Evolutionary conservation across 2,113 vertebrate genomes (phyloP).

Genomic region (Calyptommatus sinebrachiatus): DNA sequence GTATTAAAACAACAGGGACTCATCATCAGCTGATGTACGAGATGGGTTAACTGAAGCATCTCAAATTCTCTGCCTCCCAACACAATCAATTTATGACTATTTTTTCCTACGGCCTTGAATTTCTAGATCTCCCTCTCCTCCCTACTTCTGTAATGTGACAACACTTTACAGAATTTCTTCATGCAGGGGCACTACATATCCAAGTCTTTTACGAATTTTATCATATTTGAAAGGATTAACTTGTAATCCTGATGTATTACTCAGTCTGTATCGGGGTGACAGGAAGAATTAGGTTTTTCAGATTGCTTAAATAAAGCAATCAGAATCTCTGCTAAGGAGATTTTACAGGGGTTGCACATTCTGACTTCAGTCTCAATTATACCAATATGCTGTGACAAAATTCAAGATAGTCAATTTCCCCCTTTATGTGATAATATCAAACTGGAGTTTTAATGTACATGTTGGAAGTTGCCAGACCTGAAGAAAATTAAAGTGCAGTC

Average conservation of each 20-base stretch:
- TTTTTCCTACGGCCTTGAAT: not conserved
- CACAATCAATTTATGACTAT: not conserved
- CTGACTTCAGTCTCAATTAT: conserved; percentile 30
- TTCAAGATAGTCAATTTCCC: conserved; percentile 20
- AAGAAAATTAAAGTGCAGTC: too few species aligned
- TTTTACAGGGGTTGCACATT: conserved; percentile 31
- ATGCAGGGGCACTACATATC: not conserved
- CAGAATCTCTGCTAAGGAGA: conserved; percentile 48
- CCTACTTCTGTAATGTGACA: not conserved
- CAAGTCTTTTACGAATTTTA: fast-evolving
- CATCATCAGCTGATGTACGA: not conserved
- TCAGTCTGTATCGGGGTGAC: not conserved
- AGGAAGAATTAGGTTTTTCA: conserved; percentile 52
- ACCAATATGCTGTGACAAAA: conserved; percentile 33
- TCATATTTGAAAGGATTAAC: not conserved
- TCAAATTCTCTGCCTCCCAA: not conserved
- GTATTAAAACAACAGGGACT: conserved; percentile 6
- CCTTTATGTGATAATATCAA: conserved; percentile 40
- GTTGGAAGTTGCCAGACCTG: too few species aligned
- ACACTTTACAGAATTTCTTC: not conserved
- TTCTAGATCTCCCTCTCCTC: not conserved
- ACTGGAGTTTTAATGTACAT: too few species aligned
- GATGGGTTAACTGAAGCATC: not conserved
- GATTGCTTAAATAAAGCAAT: conserved; percentile 38
- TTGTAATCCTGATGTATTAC: conserved; percentile 12